phyloP scores from a whole-genome alignment of 1,140 invertebrate genomes.

The Megalonaias nervosa region DNA sequence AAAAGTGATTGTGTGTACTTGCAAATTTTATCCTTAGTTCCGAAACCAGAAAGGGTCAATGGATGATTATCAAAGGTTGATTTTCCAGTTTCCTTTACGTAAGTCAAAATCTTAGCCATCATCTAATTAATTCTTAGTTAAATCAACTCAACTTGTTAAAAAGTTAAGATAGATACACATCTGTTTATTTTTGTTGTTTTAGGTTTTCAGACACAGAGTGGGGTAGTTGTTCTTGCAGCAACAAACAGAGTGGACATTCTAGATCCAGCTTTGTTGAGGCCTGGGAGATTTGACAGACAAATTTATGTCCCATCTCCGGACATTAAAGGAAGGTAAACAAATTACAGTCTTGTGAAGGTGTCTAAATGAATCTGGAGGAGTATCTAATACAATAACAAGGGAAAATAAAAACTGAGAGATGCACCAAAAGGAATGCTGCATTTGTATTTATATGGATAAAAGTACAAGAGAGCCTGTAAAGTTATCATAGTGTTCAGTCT shows the following conservation, averaged over 20 bases:
- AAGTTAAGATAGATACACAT: neutral
- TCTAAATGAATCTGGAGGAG: neutral
- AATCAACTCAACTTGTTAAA: too few species aligned
- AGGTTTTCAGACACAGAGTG: slow-evolving; percentile 95
- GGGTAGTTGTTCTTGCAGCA: slow-evolving; percentile 98
- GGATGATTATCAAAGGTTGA: too few species aligned
- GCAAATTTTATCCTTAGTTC: too few species aligned
- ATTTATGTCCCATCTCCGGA: slow-evolving; percentile 99
- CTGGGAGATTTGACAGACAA: slow-evolving; percentile 98
- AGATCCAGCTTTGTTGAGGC: slow-evolving; percentile 95
- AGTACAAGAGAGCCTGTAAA: too few species aligned
- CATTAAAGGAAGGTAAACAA: slow-evolving; percentile 85
- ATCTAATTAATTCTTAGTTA: too few species aligned
- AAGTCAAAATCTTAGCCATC: too few species aligned
- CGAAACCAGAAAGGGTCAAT: too few species aligned
- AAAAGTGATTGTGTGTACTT: too few species aligned
- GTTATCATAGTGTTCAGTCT: too few species aligned
- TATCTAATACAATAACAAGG: neutral
- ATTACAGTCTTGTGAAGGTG: neutral
- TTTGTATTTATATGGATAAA: too few species aligned
- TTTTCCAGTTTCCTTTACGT: too few species aligned
- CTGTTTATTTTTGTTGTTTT: slow-evolving; percentile 23
- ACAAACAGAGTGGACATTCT: slow-evolving; percentile 99
- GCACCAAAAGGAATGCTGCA: too few species aligned
- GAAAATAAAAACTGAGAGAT: neutral